A percentile compares a stretch with the other conserved stretches of the same genome.
Evolutionary conservation across 2,797 vertebrate species (phyloP).

Genomic region (Lagocephalus sceleratus): DNA sequence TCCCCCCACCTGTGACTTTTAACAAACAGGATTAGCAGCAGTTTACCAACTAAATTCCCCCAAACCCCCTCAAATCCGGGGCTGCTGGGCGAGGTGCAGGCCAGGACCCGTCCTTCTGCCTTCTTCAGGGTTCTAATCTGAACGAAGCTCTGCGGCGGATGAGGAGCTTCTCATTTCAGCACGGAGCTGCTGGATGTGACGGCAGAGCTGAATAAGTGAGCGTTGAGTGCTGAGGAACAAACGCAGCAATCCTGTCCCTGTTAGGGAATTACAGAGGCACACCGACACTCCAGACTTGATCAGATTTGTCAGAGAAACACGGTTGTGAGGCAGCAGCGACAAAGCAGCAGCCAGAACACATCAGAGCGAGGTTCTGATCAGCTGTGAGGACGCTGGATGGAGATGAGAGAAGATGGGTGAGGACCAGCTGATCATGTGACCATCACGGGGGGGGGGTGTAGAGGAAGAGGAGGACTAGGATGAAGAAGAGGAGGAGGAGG

Average conservation of each 20-base stretch:
- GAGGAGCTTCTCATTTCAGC: conserved; percentile 35
- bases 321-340: conserved; percentile 10
- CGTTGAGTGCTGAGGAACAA: conserved; percentile 20
- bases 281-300: conserved; percentile 9
- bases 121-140: conserved; percentile 71
- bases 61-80: conserved; percentile 55
- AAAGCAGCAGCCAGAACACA: conserved; percentile 31
- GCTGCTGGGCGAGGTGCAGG: conserved; percentile 51
- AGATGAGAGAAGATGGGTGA: conserved; percentile 18
- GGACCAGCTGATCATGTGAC: too few relatives aligned
- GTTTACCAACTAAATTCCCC: conserved; percentile 58
- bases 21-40: conserved; percentile 76
- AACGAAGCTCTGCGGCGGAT: conserved; percentile 66
- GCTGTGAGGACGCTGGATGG: conserved; percentile 28
- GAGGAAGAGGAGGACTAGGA: neutral
- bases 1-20: conserved; percentile 74
- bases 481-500: too few relatives aligned
- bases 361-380: conserved; percentile 26
- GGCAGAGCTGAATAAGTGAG: conserved; percentile 11
- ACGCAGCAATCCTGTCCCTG: conserved; percentile 15
- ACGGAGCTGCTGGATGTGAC: conserved; percentile 27
- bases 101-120: conserved; percentile 53
- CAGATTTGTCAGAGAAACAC: conserved; percentile 10
- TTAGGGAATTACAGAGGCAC: conserved; percentile 16
- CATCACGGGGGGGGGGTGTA: too few relatives aligned